Evolutionary conservation across 1,140 invertebrate species (phyloP).

Genomic region (Zaprionus taronus): DNA sequence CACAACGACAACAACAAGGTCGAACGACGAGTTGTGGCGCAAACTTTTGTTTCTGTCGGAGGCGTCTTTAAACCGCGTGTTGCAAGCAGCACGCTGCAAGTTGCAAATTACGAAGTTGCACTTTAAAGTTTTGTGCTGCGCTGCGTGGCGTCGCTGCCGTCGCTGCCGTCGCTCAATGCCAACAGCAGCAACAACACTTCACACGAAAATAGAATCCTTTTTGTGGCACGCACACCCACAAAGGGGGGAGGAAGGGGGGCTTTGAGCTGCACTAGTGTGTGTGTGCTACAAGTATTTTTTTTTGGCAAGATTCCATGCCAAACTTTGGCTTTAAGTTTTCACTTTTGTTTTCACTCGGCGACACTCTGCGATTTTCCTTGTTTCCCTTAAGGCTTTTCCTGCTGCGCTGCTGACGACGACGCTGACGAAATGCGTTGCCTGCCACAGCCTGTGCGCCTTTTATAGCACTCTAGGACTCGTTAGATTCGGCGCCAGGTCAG

Average conservation of each 20-base stretch:
- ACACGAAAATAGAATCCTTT: conserved; percentile 67
- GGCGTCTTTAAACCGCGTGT: conserved; percentile 32
- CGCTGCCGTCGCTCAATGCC: conserved; percentile 50
- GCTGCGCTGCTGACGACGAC: conserved; percentile 22
- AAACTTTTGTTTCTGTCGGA: neutral
- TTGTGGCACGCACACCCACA: conserved; percentile 37
- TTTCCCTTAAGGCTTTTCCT: neutral
- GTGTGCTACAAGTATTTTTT: conserved; percentile 15
- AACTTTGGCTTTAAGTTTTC: conserved; percentile 60
- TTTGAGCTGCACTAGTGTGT: conserved; percentile 6
- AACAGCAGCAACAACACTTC: conserved; percentile 53
- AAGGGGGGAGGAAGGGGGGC: neutral
- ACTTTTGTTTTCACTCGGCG: conserved; percentile 68
- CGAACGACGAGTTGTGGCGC: neutral
- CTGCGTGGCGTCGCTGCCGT: conserved; percentile 8
- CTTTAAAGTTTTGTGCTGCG: conserved; percentile 20
- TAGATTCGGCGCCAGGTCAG: conserved; percentile 62
- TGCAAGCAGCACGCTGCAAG: conserved; percentile 21
- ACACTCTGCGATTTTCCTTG: neutral
- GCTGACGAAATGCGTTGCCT: conserved; percentile 61
- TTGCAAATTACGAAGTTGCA: conserved; percentile 5
- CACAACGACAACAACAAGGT: conserved; percentile 19
- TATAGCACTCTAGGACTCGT: conserved; percentile 54
- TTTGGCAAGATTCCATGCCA: conserved; percentile 45
- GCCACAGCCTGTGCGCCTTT: conserved; percentile 44